Base-by-base conservation (phyloP, 2,888 invertebrate genomes). In the Ferrisia virgata region DNA sequence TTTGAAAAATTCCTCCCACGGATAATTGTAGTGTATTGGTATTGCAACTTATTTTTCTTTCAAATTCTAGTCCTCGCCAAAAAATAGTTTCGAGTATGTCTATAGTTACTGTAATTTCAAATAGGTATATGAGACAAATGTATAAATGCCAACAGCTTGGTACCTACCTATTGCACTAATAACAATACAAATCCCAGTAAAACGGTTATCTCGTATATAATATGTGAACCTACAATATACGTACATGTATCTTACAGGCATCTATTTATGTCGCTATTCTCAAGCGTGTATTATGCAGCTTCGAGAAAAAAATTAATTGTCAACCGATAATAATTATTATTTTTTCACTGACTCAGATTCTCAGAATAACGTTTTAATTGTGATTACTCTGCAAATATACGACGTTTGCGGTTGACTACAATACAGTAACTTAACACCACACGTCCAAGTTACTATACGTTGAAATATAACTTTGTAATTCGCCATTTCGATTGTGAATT, bases 321-420 rank as follows among this genome's bases (percentile, higher is more conserved):
- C 33, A 36, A 76, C 72, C 36, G 72, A 36, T 76, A 76, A 76
- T 76, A 72, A 72, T 72, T 76, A 76, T 36, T n/a, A n/a, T 69
- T 53, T 76, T 76, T 76, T 76, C n/a, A 76, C 31, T 76, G 33
- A 76, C 36, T 76, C 72, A 76, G 72, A 18, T 76, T 76, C 72
- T 76, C 18, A 33, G 72, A 76, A 76, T 76, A 76, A 76, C 31
- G 72, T 76, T 76, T 64, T 76, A 76, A 76, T 76, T 76, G 36
- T 36, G 72, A 76, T 76, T 76, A 76, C 36, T 76, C 72, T 8
- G 72, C 72, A 6, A 25, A 76, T 76, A 76, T 36, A 36, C 72
- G 72, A 76, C 6, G 72, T 18, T 76, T 76, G 36, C 72, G 36
- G 72, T 76, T n/a, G 72, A 76, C n/a, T 76, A 76, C 72, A 76